phyloP scores from a whole-genome alignment of 2,888 invertebrate species.

The Cantharis flavilabris region DNA sequence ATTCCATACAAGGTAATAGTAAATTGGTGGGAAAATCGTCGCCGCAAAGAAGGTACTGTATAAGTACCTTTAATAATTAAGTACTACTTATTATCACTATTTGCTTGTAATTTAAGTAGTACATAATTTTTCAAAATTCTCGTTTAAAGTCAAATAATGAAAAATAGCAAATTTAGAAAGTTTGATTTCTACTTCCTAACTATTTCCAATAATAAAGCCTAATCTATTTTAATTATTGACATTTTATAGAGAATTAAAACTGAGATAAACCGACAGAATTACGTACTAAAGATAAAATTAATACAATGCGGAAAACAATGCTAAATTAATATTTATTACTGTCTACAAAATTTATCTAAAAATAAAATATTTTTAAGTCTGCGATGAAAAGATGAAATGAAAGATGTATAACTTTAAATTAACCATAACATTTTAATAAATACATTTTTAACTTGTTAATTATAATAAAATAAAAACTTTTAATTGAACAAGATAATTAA shows the following conservation, averaged over 20 bases:
- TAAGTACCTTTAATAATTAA: background rate
- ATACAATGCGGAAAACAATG: background rate
- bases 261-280: background rate
- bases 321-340: background rate
- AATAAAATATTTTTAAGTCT: background rate
- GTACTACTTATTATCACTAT: background rate
- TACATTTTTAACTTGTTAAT: too few relatives aligned
- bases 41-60: background rate
- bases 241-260: background rate
- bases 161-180: background rate
- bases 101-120: background rate
- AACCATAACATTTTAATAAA: too few relatives aligned
- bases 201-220: background rate
- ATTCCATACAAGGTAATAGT: slow-evolving; percentile 13
- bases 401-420: too few relatives aligned
- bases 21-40: background rate
- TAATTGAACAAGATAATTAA: too few relatives aligned
- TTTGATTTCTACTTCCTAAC: background rate
- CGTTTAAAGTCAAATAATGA: background rate
- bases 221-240: background rate
- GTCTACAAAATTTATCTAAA: background rate
- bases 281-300: background rate
- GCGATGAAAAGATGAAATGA: too few relatives aligned
- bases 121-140: background rate
- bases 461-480: too few relatives aligned